Percentiles rank a stretch among this genome's conserved stretches.
These are phyloP conservation scores for Drosophila gaucha DNA, from an alignment of 2,888 invertebrate species.

Conservation along the genomic window DNA sequence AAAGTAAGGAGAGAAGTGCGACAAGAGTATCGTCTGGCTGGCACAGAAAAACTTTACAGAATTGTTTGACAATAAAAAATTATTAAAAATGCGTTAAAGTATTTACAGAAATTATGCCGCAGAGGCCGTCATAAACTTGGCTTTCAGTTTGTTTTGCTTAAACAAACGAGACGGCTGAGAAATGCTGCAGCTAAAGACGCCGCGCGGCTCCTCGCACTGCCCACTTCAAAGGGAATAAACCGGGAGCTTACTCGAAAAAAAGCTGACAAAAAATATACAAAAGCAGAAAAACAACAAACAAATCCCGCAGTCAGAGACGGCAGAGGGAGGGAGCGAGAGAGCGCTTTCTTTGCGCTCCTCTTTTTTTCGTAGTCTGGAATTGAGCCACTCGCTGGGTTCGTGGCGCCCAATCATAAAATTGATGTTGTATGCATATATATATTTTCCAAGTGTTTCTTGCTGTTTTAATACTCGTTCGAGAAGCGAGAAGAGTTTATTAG, in stretches of 20 bases:
- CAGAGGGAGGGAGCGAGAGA: neutral
- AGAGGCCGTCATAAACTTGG: slow-evolving; percentile 51
- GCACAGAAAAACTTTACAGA: slow-evolving; percentile 48
- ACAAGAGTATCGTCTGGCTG: slow-evolving; percentile 14
- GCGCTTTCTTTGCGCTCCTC: neutral
- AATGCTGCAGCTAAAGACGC: slow-evolving; percentile 19
- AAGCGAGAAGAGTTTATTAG: no score
- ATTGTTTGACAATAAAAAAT: slow-evolving; percentile 51
- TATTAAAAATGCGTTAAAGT: slow-evolving; percentile 72
- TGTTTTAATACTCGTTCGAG: no score
- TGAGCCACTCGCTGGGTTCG: slow-evolving; percentile 44
- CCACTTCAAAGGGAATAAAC: slow-evolving; percentile 77
- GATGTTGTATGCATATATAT: slow-evolving; percentile 41
- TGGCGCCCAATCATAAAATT: slow-evolving; percentile 64
- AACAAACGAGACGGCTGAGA: slow-evolving; percentile 21
- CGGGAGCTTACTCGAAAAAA: slow-evolving; percentile 47
- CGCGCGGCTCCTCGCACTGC: slow-evolving; percentile 13
- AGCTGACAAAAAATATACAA: slow-evolving; percentile 29
- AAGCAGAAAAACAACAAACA: slow-evolving; percentile 44
- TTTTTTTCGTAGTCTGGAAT: no score
- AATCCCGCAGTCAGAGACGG: slow-evolving; percentile 23
- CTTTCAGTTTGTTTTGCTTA: slow-evolving; percentile 38
- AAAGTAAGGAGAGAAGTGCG: neutral
- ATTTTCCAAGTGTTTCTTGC: slow-evolving; percentile 44
- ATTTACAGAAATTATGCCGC: slow-evolving; percentile 66